Base-by-base conservation (phyloP, 2,888 invertebrate genomes). In the Sminthurides aquaticus region DNA sequence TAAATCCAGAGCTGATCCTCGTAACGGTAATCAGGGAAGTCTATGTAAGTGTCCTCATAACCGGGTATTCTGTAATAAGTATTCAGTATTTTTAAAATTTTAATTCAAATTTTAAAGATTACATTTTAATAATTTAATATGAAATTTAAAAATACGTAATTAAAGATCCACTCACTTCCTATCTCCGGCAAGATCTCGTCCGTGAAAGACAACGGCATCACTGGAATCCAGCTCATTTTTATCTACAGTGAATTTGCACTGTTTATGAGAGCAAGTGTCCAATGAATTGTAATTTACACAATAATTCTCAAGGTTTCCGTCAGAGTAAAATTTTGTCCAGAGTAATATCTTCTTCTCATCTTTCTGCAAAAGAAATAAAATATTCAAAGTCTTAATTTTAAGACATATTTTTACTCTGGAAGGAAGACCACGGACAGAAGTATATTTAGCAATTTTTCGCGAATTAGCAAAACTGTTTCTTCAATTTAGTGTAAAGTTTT, bases 151-250 rank as follows among this genome's bases (percentile, higher is more conserved):
- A 43, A 18, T 18, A 11, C 11, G 43, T 11, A 11, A 11, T 43
- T 20, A 22, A 52, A 52, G 20, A 20, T 52, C 5, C 18, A 52
- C 52, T 22, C 18, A 52, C 52, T 20, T 52, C 22, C 22, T 8
- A 52, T 52, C 52, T 3, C 64, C 64, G 5, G 2, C 22, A 3
- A 64, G 28, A 54, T 67, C 67, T 20, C 67, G 25, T 18, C 65
- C 59, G 55, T 67, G 67, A 56, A 74, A 70, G n/a, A 74, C 67
- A 18, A 74, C 68, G 3, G 71, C 73, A 65, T 72, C 72, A 27
- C 69, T 69, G 2, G 62, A 60, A 26, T 59, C 58, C 55, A 71
- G 63, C 34, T 64, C 57, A 24, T 58, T 62, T 56, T 67, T 64
- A 43, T 74, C 70, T 11, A 65, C 62, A 1, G 71, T 70, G 49